phyloP scores from a whole-genome alignment of 2,888 invertebrate species.

The Diarsia rubi region DNA sequence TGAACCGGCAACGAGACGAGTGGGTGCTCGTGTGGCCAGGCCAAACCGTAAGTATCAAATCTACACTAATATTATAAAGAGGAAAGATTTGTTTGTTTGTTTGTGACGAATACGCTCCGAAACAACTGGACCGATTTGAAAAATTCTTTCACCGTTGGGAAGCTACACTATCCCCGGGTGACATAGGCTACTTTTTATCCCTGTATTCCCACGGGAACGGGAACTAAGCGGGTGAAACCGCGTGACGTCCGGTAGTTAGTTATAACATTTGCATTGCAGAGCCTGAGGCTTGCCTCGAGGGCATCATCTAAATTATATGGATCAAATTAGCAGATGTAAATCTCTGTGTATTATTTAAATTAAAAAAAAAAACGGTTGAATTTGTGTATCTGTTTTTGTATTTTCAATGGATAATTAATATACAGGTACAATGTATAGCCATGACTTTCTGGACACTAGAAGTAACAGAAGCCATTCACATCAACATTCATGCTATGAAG shows the following conservation, averaged over 20 bases:
- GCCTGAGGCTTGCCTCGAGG: not conserved
- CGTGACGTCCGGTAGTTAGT: too few species aligned
- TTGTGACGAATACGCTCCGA: too few species aligned
- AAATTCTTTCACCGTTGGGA: too few species aligned
- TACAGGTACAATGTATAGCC: constrained; percentile 94
- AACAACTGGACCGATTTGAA: too few species aligned
- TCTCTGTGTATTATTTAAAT: not conserved
- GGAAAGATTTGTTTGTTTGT: too few species aligned
- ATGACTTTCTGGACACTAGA: constrained; percentile 97
- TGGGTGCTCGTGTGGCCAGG: constrained; percentile 99
- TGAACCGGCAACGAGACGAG: constrained; percentile 91
- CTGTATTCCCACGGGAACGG: too few species aligned
- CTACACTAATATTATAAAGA: too few species aligned
- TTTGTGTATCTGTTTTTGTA: not conserved
- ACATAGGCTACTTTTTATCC: too few species aligned
- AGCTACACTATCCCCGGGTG: too few species aligned
- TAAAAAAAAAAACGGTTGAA: not conserved
- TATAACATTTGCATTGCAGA: too few species aligned
- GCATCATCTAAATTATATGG: not conserved
- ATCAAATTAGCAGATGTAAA: not conserved
- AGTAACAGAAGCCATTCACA: constrained; percentile 94
- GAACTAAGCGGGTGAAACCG: too few species aligned
- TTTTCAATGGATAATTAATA: constrained; percentile 56
- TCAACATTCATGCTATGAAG: constrained; percentile 89
- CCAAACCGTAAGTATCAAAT: constrained; percentile 92